A percentile compares a stretch with the other conserved stretches of the same genome.
These are phyloP conservation scores for Danio rerio DNA, from an alignment of 2,113 vertebrate genomes.

Conservation along the genomic window DNA sequence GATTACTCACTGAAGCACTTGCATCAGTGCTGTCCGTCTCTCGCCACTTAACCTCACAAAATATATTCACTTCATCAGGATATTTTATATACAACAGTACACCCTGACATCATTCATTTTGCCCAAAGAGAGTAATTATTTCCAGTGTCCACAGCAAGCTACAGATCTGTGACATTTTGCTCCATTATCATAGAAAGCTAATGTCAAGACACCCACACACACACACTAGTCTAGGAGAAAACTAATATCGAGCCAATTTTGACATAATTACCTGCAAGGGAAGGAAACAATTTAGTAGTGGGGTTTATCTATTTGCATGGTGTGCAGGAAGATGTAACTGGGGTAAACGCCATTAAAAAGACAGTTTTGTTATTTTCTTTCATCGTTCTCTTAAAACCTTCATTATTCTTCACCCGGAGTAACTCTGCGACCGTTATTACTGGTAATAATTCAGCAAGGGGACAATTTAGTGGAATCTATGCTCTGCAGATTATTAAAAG, in stretches of 20 bases:
- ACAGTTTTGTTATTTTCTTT: slow-evolving; percentile 49
- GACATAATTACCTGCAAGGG: slow-evolving; percentile 72
- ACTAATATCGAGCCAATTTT: slow-evolving; percentile 75
- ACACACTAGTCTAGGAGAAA: slow-evolving; percentile 65
- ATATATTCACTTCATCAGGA: slow-evolving; percentile 61
- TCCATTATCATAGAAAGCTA: slow-evolving; percentile 70
- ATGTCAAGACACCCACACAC: slow-evolving; percentile 50
- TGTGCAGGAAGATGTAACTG: slow-evolving; percentile 67
- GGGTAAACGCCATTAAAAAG: slow-evolving; percentile 69
- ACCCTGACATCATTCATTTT: slow-evolving; percentile 61
- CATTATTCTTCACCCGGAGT: slow-evolving; percentile 65
- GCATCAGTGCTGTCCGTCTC: slow-evolving; percentile 17
- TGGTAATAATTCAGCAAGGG: slow-evolving; percentile 64
- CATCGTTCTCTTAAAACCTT: slow-evolving; percentile 56
- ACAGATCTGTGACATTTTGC: slow-evolving; percentile 62
- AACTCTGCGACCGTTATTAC: slow-evolving; percentile 60
- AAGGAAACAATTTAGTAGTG: slow-evolving; percentile 72
- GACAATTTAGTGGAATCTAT: slow-evolving; percentile 54
- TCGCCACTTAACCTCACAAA: slow-evolving; percentile 40
- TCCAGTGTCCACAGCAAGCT: slow-evolving; percentile 59
- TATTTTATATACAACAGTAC: slow-evolving; percentile 56
- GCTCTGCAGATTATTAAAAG: slow-evolving; percentile 61
- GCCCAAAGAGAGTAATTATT: slow-evolving; percentile 69
- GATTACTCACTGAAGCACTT: slow-evolving; percentile 3
- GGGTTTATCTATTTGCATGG: slow-evolving; percentile 73